phyloP scores from a whole-genome alignment of 2,113 vertebrate species.

The Motacilla tschutschensis region DNA sequence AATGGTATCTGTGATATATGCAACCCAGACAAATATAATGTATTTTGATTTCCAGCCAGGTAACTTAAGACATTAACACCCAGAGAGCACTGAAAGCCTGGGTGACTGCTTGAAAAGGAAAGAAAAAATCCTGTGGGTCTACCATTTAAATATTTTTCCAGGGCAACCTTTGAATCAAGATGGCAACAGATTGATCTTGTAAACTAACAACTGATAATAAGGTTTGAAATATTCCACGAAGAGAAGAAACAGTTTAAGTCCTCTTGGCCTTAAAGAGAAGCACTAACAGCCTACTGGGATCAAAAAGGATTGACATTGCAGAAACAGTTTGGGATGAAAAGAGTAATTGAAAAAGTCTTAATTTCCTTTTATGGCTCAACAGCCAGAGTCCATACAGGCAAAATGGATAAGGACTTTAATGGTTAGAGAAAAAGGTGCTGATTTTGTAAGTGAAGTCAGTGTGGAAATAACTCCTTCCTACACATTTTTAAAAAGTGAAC shows the following conservation, averaged over 20 bases:
- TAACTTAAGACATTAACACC: not conserved
- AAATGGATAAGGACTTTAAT: not conserved
- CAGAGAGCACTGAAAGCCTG: not conserved
- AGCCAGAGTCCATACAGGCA: not conserved
- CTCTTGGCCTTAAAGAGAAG: not conserved
- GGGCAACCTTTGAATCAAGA: not conserved
- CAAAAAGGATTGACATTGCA: not conserved
- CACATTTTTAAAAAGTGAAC: not conserved
- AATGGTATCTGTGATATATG: fast-evolving
- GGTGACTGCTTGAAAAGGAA: not conserved
- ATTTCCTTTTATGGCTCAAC: not conserved
- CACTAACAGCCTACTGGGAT: not conserved
- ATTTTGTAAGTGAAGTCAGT: slow-evolving; percentile 13
- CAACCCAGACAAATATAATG: not conserved
- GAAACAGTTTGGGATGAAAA: not conserved
- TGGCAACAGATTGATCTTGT: not conserved
- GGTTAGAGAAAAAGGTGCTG: not conserved
- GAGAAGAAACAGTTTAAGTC: not conserved
- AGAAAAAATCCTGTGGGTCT: not conserved
- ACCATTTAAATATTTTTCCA: not conserved
- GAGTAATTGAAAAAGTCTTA: not conserved
- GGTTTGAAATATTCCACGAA: not conserved
- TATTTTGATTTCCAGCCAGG: not conserved
- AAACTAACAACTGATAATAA: not conserved
- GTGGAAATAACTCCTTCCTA: not conserved